A percentile compares a stretch with the other conserved stretches of the same genome.
Evolutionary conservation across 1,140 invertebrate genomes (phyloP).

Genomic region (Brachionus calyciflorus): DNA sequence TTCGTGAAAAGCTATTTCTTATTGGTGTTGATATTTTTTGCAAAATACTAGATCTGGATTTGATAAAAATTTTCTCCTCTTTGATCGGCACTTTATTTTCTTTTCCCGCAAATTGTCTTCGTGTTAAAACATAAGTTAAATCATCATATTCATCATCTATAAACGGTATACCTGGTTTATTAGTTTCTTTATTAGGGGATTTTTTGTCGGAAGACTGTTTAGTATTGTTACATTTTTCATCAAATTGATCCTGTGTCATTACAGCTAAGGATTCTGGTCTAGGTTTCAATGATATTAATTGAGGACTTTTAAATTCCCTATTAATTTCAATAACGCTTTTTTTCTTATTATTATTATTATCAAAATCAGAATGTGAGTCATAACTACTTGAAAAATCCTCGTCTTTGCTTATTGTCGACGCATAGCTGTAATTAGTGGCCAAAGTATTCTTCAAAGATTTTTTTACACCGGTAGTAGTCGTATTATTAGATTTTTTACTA

Average conservation of each 20-base stretch:
- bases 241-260: constrained; percentile 23
- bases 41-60: constrained; percentile 21
- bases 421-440: constrained; percentile 2
- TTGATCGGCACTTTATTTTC: constrained; percentile 13
- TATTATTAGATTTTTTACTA: not conserved
- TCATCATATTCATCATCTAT: constrained; percentile 32
- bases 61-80: constrained; percentile 41
- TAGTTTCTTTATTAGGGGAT: not conserved
- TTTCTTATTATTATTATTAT: not conserved
- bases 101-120: constrained; percentile 25
- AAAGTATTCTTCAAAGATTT: not conserved
- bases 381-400: constrained; percentile 40
- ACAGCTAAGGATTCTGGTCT: constrained; percentile 31
- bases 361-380: constrained; percentile 42
- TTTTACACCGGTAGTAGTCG: not conserved
- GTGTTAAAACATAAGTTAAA: constrained; percentile 30
- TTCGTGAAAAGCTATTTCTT: not conserved
- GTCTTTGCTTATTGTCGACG: constrained; percentile 13
- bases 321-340: not conserved
- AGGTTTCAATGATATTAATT: not conserved
- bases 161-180: constrained; percentile 15
- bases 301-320: too few relatives aligned
- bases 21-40: constrained; percentile 43
- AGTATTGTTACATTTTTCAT: not conserved
- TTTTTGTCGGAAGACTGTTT: constrained; percentile 33